phyloP scores from a whole-genome alignment of 2,888 invertebrate species.

The Limnephilus auricula region DNA sequence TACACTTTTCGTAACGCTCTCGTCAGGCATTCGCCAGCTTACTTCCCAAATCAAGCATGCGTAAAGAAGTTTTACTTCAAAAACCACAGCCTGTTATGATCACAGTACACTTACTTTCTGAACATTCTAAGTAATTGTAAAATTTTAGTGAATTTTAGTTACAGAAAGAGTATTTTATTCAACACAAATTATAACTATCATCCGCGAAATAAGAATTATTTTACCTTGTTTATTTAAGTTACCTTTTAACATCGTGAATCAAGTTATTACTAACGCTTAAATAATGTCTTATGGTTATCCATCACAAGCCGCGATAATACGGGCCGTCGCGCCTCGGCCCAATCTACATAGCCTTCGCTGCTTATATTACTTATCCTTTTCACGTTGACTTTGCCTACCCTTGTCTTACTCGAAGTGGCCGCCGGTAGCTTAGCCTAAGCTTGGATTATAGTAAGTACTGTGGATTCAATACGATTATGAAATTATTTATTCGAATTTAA shows the following conservation, averaged over 20 bases:
- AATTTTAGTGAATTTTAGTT: too few relatives aligned
- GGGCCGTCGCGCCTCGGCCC: background rate
- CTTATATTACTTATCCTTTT: slow-evolving; percentile 5
- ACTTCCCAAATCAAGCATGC: too few relatives aligned
- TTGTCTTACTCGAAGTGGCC: slow-evolving; percentile 30
- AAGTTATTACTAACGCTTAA: background rate
- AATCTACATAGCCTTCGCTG: background rate
- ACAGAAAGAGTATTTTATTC: background rate
- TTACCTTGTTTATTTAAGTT: background rate
- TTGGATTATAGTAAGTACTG: background rate
- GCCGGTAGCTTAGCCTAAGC: background rate
- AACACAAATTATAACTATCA: background rate
- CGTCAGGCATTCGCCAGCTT: too few relatives aligned
- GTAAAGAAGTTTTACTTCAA: too few relatives aligned
- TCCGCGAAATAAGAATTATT: background rate
- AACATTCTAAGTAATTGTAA: too few relatives aligned
- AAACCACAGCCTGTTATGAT: too few relatives aligned
- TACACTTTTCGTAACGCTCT: too few relatives aligned
- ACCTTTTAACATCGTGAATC: background rate
- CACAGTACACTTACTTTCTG: too few relatives aligned
- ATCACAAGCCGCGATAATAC: slow-evolving; percentile 10
- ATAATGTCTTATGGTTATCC: background rate
- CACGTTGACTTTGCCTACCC: slow-evolving; percentile 38
- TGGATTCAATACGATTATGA: background rate
- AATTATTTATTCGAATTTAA: background rate